Conservation (phyloP, 1,140 invertebrate species). For the Rhysida immarginata region DNA sequence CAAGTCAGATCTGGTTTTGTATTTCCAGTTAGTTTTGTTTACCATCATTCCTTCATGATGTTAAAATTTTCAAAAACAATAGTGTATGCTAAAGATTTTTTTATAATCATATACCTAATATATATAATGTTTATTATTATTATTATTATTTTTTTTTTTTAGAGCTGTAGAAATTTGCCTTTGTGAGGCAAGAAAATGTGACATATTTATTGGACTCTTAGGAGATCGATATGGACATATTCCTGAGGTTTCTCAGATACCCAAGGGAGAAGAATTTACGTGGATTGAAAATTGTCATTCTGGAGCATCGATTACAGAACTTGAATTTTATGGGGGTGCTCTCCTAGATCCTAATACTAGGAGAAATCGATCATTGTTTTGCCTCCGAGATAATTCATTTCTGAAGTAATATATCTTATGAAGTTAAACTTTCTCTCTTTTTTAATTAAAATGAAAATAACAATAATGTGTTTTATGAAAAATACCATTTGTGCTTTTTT, state of each 20-base stretch:
- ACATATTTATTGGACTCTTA: constrained; percentile 34
- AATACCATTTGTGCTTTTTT: too few relatives aligned
- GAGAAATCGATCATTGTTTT: constrained; percentile 29
- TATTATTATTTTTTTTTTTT: constrained; percentile 5
- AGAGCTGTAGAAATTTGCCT: constrained; percentile 29
- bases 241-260: constrained; percentile 17
- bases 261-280: constrained; percentile 24
- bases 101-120: too few relatives aligned
- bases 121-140: too few relatives aligned
- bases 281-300: constrained; percentile 27
- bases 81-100: too few relatives aligned
- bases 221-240: constrained; percentile 29
- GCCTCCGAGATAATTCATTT: constrained; percentile 23
- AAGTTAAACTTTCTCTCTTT: too few relatives aligned
- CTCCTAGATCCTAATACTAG: constrained; percentile 17
- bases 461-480: too few relatives aligned
- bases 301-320: constrained; percentile 32
- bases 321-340: constrained; percentile 31
- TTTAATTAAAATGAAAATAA: too few relatives aligned
- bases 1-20: too few relatives aligned
- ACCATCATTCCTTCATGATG: too few relatives aligned
- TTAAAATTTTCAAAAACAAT: too few relatives aligned
- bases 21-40: too few relatives aligned
- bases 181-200: constrained; percentile 28
- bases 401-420: too few relatives aligned